Percentiles rank a stretch among this genome's conserved stretches.
phyloP scores from a whole-genome alignment of 2,888 invertebrate species.

The Amphipyra berbera region DNA sequence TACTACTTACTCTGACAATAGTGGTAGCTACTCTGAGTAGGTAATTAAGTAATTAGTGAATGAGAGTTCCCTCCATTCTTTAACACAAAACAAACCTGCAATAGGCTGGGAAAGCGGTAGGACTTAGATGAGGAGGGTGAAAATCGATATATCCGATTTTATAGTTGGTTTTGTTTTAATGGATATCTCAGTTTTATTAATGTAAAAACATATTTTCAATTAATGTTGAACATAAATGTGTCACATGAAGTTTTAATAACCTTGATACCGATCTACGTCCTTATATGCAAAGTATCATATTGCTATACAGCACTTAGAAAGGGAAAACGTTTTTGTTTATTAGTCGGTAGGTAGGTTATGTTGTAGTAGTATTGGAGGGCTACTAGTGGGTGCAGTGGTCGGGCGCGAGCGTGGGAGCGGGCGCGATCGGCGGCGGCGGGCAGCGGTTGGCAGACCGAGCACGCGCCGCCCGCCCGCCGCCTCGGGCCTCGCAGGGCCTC shows the following conservation, averaged over 20 bases:
- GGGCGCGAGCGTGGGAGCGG: slow-evolving; percentile 30
- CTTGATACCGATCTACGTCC: background rate
- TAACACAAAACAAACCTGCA: slow-evolving; percentile 8
- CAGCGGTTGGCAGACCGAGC: slow-evolving; percentile 12
- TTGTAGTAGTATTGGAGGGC: slow-evolving; percentile 25
- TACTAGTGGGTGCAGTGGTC: slow-evolving; percentile 27
- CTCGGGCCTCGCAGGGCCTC: slow-evolving; percentile 21
- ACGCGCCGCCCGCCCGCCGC: slow-evolving; percentile 23
- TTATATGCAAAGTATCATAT: background rate
- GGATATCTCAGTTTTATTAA: no score
- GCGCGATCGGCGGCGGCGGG: slow-evolving; percentile 18
- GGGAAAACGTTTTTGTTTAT: slow-evolving; percentile 38
- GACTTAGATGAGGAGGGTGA: slow-evolving; percentile 7
- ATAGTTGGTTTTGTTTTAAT: background rate
- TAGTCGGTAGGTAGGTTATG: slow-evolving; percentile 20
- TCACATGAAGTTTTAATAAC: background rate
- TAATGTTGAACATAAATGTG: no score
- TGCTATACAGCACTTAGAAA: slow-evolving; percentile 9
- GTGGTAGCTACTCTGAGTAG: no score
- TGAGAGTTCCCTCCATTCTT: background rate
- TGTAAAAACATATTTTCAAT: no score
- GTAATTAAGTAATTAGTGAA: no score
- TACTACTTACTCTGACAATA: no score
- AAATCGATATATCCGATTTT: slow-evolving; percentile 30
- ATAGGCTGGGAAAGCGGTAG: slow-evolving; percentile 4